These are phyloP conservation scores for Macaria notata DNA, from an alignment of 2,888 invertebrate genomes.

Conservation along the genomic window DNA sequence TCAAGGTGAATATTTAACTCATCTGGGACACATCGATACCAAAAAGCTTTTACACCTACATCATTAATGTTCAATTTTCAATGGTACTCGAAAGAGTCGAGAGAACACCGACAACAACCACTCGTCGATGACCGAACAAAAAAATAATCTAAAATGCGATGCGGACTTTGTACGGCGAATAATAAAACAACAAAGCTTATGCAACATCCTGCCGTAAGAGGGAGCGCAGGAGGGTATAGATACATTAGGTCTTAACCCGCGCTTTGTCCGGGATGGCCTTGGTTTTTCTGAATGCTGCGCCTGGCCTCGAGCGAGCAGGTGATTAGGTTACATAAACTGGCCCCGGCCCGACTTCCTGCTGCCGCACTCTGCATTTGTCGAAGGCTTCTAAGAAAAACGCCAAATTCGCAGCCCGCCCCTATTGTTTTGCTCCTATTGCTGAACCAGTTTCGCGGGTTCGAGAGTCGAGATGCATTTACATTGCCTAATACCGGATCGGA, in stretches of 20 bases:
- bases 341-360: constrained; percentile 79
- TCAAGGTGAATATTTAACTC: constrained; percentile 41
- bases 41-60: constrained; percentile 41
- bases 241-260: constrained; percentile 63
- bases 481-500: constrained; percentile 29
- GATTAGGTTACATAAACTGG: constrained; percentile 82
- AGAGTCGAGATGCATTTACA: constrained; percentile 51
- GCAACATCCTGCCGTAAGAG: constrained; percentile 76
- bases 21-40: constrained; percentile 33
- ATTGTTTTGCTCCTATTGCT: constrained; percentile 68
- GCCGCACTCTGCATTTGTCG: constrained; percentile 76
- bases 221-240: constrained; percentile 61
- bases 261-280: constrained; percentile 71
- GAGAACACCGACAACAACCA: constrained; percentile 33
- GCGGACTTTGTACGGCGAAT: constrained; percentile 63
- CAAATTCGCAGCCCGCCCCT: constrained; percentile 65
- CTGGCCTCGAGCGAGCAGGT: constrained; percentile 77
- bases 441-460: constrained; percentile 57
- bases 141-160: constrained; percentile 77
- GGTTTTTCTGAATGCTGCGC: constrained; percentile 68
- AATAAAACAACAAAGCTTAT: constrained; percentile 80
- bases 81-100: constrained; percentile 44
- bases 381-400: constrained; percentile 73
- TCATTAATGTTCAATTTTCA: constrained; percentile 57
- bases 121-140: constrained; percentile 57